phyloP scores from a whole-genome alignment of 1,140 invertebrate genomes.

The Eriocheir sinensis region DNA sequence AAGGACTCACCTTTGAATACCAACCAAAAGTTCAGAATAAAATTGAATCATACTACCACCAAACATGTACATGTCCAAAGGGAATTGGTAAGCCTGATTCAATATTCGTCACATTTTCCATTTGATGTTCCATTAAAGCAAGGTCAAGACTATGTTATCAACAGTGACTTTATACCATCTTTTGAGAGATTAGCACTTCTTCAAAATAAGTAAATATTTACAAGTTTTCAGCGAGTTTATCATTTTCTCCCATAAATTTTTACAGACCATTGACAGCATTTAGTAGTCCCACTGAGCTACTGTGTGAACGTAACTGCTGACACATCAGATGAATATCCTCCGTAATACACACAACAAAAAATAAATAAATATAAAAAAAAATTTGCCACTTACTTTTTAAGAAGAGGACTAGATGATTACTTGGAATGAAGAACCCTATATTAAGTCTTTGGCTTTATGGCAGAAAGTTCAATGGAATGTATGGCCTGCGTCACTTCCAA shows the following conservation, averaged over 20 bases:
- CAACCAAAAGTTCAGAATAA: not conserved
- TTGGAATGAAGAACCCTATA: slow-evolving; percentile 70
- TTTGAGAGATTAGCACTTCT: not conserved
- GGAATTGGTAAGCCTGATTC: not conserved
- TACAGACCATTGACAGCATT: slow-evolving; percentile 64
- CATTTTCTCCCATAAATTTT: slow-evolving; percentile 25
- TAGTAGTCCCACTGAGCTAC: not conserved
- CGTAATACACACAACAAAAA: slow-evolving; percentile 35
- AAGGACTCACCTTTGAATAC: not conserved
- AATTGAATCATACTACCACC: not conserved
- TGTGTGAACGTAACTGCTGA: not conserved
- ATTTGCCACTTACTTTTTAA: slow-evolving; percentile 74
- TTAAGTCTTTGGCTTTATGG: slow-evolving; percentile 67
- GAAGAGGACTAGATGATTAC: slow-evolving; percentile 67
- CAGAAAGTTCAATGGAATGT: slow-evolving; percentile 72
- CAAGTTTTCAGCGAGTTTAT: not conserved
- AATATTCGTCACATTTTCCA: not conserved
- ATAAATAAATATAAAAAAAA: slow-evolving; percentile 30
- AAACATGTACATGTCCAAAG: not conserved
- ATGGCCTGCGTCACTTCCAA: slow-evolving; percentile 63
- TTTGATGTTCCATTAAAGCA: not conserved
- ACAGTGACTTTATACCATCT: slow-evolving; percentile 24
- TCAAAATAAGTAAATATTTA: not conserved
- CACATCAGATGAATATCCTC: slow-evolving; percentile 43
- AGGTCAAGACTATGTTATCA: not conserved